A percentile compares a stretch with the other conserved stretches of the same genome.
phyloP scores from a whole-genome alignment of 1,140 invertebrate genomes.

The Drosophila nigromelanica region DNA sequence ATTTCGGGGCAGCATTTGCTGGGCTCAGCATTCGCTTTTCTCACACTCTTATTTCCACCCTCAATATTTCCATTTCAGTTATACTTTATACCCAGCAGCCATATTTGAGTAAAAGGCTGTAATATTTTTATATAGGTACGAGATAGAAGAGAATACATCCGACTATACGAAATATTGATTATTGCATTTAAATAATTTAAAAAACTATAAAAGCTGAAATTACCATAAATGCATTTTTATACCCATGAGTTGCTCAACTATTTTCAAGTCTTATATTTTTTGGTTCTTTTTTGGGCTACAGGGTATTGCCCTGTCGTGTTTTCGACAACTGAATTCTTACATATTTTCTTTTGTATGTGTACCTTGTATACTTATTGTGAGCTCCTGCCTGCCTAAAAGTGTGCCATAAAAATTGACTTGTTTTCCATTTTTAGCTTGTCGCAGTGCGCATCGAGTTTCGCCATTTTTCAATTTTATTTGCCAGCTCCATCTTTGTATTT shows the following conservation, averaged over 20 bases:
- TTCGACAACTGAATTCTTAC: too few relatives aligned
- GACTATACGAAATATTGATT: too few relatives aligned
- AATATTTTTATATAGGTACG: too few relatives aligned
- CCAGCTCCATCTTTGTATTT: constrained; percentile 32
- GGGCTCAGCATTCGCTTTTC: constrained; percentile 24
- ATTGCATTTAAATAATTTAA: too few relatives aligned
- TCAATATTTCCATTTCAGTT: constrained; percentile 37
- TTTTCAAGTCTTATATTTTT: not conserved
- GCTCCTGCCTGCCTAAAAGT: constrained; percentile 19
- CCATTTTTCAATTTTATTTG: constrained; percentile 41
- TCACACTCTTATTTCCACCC: constrained; percentile 30
- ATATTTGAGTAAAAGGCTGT: not conserved
- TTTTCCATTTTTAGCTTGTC: constrained; percentile 51
- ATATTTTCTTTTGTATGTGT: constrained; percentile 5
- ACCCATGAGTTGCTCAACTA: not conserved
- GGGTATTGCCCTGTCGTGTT: not conserved
- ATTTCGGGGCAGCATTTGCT: constrained; percentile 30
- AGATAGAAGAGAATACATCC: too few relatives aligned
- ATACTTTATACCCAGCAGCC: constrained; percentile 18
- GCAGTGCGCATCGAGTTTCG: constrained; percentile 42
- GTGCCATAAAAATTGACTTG: constrained; percentile 59
- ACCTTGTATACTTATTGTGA: constrained; percentile 4
- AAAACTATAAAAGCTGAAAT: too few relatives aligned
- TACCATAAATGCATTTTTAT: too few relatives aligned
- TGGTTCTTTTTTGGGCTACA: not conserved